Conservation (phyloP, 2,797 vertebrate species). For the Smutsia gigantea region DNA sequence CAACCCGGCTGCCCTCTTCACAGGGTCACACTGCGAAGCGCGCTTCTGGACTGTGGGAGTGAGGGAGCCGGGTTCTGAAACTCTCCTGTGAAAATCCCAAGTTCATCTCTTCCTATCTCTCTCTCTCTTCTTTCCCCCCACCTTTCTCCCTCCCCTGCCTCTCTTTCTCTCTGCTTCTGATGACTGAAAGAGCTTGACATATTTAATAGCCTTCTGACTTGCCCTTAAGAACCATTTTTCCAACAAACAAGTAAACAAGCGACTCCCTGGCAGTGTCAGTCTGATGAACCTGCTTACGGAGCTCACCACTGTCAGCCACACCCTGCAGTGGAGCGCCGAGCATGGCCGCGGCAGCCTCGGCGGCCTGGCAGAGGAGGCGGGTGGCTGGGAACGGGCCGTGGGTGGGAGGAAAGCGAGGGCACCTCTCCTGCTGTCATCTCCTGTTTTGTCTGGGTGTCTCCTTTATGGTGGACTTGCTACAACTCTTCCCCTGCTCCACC, state of each 20-base stretch:
- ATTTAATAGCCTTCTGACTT: neutral
- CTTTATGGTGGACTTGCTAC: neutral
- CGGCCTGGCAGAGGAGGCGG: neutral
- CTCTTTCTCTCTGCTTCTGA: neutral
- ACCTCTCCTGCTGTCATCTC: fast-evolving
- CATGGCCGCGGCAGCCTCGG: no score
- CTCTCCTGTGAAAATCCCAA: neutral
- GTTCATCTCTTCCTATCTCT: neutral
- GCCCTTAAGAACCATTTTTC: neutral
- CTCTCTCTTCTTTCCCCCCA: no score
- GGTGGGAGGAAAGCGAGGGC: neutral
- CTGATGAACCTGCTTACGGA: neutral
- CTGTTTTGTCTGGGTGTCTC: neutral
- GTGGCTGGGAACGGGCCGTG: no score
- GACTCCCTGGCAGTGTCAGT: neutral
- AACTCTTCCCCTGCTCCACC: neutral
- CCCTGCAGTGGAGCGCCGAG: neutral
- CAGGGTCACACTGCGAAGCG: neutral
- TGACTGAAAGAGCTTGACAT: neutral
- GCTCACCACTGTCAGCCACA: neutral
- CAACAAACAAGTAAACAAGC: neutral
- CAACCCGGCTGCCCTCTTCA: neutral
- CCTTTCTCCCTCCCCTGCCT: neutral
- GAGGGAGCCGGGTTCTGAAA: neutral
- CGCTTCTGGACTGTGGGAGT: neutral